Evolutionary conservation across 2,113 vertebrate genomes (phyloP).

Genomic region (Psophia crepitans): DNA sequence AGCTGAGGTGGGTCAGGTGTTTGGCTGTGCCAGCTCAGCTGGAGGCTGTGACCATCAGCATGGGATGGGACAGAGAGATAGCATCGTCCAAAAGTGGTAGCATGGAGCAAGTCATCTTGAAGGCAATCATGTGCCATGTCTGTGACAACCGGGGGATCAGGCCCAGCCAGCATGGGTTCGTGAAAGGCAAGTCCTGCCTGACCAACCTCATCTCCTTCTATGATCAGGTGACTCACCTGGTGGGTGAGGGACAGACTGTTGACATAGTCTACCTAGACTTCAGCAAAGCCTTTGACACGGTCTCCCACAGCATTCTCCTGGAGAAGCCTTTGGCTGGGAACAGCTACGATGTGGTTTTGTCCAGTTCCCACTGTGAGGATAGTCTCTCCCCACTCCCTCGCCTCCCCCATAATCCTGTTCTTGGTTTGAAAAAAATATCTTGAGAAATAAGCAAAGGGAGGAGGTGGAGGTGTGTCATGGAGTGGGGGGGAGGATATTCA

Average conservation of each 20-base stretch:
- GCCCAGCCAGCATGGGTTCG: no score
- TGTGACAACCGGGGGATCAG: no score
- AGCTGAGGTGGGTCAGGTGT: background rate
- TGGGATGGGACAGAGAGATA: background rate
- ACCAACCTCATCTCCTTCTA: no score
- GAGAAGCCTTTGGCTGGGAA: no score
- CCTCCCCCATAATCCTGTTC: background rate
- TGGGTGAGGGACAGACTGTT: no score
- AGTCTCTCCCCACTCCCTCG: background rate
- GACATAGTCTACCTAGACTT: no score
- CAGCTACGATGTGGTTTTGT: background rate
- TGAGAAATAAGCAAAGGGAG: background rate
- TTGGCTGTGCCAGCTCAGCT: background rate
- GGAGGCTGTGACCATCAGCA: background rate
- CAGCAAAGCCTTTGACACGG: no score
- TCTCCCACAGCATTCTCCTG: no score
- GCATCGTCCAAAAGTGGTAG: background rate
- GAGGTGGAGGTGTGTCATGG: background rate
- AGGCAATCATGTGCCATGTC: no score
- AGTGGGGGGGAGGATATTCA: background rate
- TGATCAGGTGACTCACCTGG: no score
- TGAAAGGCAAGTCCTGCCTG: no score
- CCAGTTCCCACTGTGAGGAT: accelerated
- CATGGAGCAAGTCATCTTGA: no score
- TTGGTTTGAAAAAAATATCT: background rate